These are phyloP conservation scores for Sterrhoptilus dennistouni DNA, from an alignment of 2,113 vertebrate genomes.

Conservation along the genomic window DNA sequence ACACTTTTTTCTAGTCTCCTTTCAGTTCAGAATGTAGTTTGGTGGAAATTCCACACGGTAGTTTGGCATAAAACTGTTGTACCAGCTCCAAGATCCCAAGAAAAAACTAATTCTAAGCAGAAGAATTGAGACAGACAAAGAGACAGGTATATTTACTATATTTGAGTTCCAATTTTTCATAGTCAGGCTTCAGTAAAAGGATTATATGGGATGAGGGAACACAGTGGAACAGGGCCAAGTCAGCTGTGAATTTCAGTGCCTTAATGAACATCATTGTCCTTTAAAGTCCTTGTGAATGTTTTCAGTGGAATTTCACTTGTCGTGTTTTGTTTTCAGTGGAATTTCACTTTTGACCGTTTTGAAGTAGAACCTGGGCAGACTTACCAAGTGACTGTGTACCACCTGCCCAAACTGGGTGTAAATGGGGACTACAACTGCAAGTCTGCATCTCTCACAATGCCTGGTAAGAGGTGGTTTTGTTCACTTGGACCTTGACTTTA, in stretches of 20 bases:
- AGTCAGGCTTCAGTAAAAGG: background rate
- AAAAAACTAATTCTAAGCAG: background rate
- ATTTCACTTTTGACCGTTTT: conserved; percentile 76
- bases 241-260: background rate
- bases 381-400: conserved; percentile 77
- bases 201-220: background rate
- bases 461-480: conserved; percentile 61
- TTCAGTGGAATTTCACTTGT: conserved; percentile 78
- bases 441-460: conserved; percentile 23
- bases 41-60: background rate
- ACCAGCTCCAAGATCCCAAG: background rate
- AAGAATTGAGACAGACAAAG: background rate
- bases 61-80: background rate
- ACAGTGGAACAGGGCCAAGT: background rate
- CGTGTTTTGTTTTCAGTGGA: conserved; percentile 71
- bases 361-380: conserved; percentile 75
- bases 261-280: background rate
- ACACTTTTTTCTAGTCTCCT: background rate
- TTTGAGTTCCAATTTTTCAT: background rate
- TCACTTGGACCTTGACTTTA: background rate
- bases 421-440: conserved; percentile 71
- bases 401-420: conserved; percentile 73
- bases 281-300: background rate
- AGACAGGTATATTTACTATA: background rate
- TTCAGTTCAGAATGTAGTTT: background rate